phyloP scores from a whole-genome alignment of 2,888 invertebrate genomes.

The Lasius fuliginosus region DNA sequence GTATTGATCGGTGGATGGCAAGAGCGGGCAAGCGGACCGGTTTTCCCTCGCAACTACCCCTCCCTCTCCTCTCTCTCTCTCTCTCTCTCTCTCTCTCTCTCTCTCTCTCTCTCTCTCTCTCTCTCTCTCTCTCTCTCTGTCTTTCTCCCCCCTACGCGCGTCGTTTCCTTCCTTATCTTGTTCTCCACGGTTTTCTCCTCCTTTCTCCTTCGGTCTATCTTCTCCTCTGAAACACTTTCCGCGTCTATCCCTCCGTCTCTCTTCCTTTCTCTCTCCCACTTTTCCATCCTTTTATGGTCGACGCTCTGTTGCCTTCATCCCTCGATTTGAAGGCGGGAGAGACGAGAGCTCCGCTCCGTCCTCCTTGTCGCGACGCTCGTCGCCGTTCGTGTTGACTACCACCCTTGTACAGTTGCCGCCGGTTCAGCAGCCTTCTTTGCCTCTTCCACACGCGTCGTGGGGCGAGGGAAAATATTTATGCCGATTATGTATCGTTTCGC shows the following conservation, averaged over 20 bases:
- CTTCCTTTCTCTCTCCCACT: background rate
- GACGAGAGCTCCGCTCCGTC: background rate
- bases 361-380: slow-evolving; percentile 29
- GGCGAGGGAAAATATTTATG: slow-evolving; percentile 46
- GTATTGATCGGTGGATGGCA: slow-evolving; percentile 84
- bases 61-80: slow-evolving; percentile 22
- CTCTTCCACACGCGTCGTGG: slow-evolving; percentile 15
- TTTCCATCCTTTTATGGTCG: background rate
- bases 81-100: slow-evolving; percentile 31
- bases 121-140: background rate
- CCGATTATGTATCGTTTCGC: slow-evolving; percentile 48
- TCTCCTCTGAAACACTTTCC: slow-evolving; percentile 50
- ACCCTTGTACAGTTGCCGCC: slow-evolving; percentile 14
- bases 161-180: slow-evolving; percentile 8
- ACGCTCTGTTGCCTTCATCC: background rate
- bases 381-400: slow-evolving; percentile 47
- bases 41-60: slow-evolving; percentile 59
- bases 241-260: slow-evolving; percentile 25
- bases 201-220: slow-evolving; percentile 31
- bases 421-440: background rate
- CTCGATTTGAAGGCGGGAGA: slow-evolving; percentile 19
- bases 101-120: slow-evolving; percentile 20
- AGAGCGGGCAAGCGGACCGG: slow-evolving; percentile 75
- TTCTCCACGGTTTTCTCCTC: slow-evolving; percentile 4
- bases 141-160: background rate